Conservation (phyloP, 2,888 invertebrate species). For the Frankliniella intonsa region DNA sequence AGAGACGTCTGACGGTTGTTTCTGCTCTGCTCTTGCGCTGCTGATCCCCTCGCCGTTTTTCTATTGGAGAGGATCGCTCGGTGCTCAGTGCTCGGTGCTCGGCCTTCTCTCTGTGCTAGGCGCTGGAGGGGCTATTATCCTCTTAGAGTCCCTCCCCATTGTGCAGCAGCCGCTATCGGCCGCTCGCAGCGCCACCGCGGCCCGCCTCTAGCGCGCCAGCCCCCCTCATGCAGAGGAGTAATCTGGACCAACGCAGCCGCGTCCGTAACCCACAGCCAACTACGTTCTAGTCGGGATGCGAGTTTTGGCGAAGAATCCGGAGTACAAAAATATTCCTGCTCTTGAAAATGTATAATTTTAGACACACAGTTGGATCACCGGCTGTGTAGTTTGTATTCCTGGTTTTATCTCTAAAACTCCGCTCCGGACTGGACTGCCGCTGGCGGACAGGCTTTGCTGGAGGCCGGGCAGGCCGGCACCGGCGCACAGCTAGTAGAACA, state of each 20-base stretch:
- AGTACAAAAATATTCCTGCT: too few species aligned
- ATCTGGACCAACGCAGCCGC: neutral
- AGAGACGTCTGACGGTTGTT: too few species aligned
- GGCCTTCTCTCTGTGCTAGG: too few species aligned
- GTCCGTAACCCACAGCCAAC: neutral
- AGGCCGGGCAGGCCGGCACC: neutral
- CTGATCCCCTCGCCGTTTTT: neutral
- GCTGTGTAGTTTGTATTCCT: too few species aligned
- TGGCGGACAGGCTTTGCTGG: too few species aligned
- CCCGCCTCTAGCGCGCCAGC: neutral
- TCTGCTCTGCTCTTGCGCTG: neutral
- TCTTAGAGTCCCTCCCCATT: neutral
- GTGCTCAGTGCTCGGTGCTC: neutral
- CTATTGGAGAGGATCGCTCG: too few species aligned
- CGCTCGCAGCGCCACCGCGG: neutral
- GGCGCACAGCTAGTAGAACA: neutral
- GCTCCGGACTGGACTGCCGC: too few species aligned
- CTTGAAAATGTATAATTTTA: too few species aligned
- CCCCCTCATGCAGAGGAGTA: neutral
- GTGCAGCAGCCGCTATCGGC: neutral
- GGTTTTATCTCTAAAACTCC: too few species aligned
- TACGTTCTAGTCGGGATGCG: too few species aligned
- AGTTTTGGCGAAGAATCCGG: too few species aligned
- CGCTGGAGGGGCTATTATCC: neutral
- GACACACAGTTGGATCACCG: too few species aligned